These are phyloP conservation scores for Sycobia sp. DNA, from an alignment of 1,140 invertebrate species.

Conservation along the genomic window DNA sequence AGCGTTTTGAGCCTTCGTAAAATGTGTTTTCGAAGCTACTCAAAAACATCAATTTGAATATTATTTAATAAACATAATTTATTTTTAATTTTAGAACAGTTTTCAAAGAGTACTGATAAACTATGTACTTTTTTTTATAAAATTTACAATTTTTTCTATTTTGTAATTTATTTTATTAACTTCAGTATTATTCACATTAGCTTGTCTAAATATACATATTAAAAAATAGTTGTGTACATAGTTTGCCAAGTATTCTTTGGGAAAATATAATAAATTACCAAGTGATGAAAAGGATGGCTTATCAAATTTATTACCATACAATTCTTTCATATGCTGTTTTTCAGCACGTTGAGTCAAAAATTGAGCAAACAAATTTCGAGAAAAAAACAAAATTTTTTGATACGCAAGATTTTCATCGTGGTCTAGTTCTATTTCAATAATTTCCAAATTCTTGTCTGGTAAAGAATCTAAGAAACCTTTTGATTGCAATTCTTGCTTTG, in stretches of 20 bases:
- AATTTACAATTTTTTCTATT: constrained; percentile 3
- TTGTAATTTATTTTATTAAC: neutral
- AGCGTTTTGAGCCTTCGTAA: constrained; percentile 53
- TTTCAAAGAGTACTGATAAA: too few species aligned
- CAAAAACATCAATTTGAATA: too few species aligned
- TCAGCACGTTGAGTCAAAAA: constrained; percentile 76
- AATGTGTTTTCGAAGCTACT: constrained; percentile 46
- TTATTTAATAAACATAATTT: neutral
- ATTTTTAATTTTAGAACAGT: neutral
- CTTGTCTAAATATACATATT: too few species aligned
- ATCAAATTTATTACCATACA: constrained; percentile 43
- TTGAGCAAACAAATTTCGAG: constrained; percentile 75
- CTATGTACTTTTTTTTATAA: too few species aligned
- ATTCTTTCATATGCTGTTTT: constrained; percentile 60
- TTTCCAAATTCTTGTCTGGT: constrained; percentile 68
- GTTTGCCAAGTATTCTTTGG: too few species aligned
- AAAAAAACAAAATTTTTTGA: constrained; percentile 75
- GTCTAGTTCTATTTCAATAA: constrained; percentile 68
- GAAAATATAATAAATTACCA: constrained; percentile 4
- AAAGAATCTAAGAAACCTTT: constrained; percentile 66
- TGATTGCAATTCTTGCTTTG: constrained; percentile 77
- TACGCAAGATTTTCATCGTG: constrained; percentile 78
- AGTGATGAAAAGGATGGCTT: constrained; percentile 15
- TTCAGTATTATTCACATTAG: too few species aligned
- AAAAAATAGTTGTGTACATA: too few species aligned